Evolutionary conservation across 2,888 invertebrate species (phyloP), one percentile per base, ranked within the genome.

Genomic region (Lasioglossum figueresi): DNA sequence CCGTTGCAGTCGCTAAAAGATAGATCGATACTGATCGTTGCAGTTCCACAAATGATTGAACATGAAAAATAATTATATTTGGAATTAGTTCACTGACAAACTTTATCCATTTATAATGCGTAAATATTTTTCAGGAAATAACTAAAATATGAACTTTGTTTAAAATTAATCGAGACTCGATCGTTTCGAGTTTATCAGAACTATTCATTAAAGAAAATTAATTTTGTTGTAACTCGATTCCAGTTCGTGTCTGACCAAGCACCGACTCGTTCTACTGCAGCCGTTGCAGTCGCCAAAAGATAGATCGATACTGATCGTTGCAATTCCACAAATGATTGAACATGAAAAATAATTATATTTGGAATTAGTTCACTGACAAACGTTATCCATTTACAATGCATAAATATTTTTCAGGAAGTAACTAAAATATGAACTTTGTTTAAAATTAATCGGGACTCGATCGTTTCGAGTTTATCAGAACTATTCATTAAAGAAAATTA

Each of bases 181-280:
- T 19, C 23, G 48, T 48, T 48, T 23, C 2, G 5, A 48, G 23
- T 48, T 48, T 23, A 48, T 48, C 6, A 48, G 6, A 48, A 23
- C 48, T 48, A 48, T 19, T 48, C 19, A 19, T 48, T 48, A 5
- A 45, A 2, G 40, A 40, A 40, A 40, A 40, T 40, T 40, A 40
- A 40, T 40, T 40, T 40, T 40, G 1, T 34, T n/a, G n/a, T n/a
- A n/a, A n/a, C n/a, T n/a, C n/a, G n/a, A 40, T n/a, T 40, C 27
- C 48, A 6, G 34, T n/a, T 10, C 5, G 8, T n/a, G 52, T 14
- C 80, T 66, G 82, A 66, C 27, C 43, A 34, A 5, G 2, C n/a
- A 23, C 45, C 3, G 73, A 77, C 72, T 72, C 31, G 2, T 72
- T 72, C 76, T 37, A 82, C 72, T 82, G 76, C 19, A 40, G 12